Base-by-base conservation (phyloP, 2,888 invertebrate genomes). In the Tillus elongatus region DNA sequence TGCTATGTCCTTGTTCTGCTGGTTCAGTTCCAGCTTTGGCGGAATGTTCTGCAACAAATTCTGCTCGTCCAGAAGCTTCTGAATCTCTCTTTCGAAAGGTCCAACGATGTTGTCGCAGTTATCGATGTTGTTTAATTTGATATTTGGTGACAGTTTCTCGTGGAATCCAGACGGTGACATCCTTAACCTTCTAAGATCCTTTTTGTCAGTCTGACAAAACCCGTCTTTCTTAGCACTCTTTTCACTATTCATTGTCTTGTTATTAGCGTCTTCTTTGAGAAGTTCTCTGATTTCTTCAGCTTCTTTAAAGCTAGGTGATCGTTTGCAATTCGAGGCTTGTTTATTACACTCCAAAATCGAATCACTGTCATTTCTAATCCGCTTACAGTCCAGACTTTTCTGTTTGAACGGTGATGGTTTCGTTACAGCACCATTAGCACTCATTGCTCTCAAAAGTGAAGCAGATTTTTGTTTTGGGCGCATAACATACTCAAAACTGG, bases 41-140 rank as follows among this genome's bases (percentile, higher is more conserved):
- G 76, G 72, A 52, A 72, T 74, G 53, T 71, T 73, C 55, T 75
- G 75, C 40, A 75, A 67, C 40, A 77, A 60, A 62, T 75, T 76
- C 59, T 79, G 79, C 56, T 83, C 82, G 52, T 82, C 83, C 45
- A 84, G 69, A 50, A 85, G 71, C 61, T 83, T 77, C 63, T 84
- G 82, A 50, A 86, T 79, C 62, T 85, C 84, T 54, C 82, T 73
- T 67, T 85, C 85, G 58, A 85, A 85, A 13, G 84, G 83, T 36
- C 59, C 61, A 9, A 76, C 77, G n/a, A 54, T 42, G 39, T 60
- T 58, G 44, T 73, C 72, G 36, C 67, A 61, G n/a, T 57, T 56
- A 30, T 71, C 70, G 44, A 71, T 70, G 45, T 74, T 61, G 53
- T 72, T 75, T 42, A 73, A 53, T 57, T 75, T 74, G 30, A 61